A percentile compares a stretch with the other conserved stretches of the same genome.
These are phyloP conservation scores for Agrilus planipennis DNA, from an alignment of 1,140 invertebrate genomes.

Conservation along the genomic window DNA sequence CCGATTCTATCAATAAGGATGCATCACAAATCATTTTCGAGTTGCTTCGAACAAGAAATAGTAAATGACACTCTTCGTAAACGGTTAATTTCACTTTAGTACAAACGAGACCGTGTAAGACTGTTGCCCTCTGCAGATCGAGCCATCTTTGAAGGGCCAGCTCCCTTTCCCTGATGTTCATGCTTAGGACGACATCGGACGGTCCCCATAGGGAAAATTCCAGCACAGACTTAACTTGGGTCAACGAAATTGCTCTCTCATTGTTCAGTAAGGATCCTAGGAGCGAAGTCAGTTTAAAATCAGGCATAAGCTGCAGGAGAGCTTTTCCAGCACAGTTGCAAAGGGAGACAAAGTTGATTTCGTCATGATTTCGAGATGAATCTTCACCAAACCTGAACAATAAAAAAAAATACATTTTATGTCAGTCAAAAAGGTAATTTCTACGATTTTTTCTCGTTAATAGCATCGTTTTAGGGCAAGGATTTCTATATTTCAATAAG, in stretches of 20 bases:
- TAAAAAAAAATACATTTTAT: neutral
- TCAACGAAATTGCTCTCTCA: conserved; percentile 58
- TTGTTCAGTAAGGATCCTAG: conserved; percentile 55
- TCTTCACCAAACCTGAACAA: conserved; percentile 45
- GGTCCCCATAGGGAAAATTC: conserved; percentile 81
- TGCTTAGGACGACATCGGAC: conserved; percentile 54
- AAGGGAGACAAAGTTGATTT: conserved; percentile 54
- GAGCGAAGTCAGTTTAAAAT: conserved; percentile 46
- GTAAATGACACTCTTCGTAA: conserved; percentile 65
- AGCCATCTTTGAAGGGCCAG: conserved; percentile 66
- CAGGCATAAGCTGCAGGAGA: conserved; percentile 40
- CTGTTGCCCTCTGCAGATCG: conserved; percentile 68
- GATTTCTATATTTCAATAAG: too few relatives aligned
- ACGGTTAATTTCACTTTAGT: conserved; percentile 59
- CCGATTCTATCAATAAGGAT: conserved; percentile 48
- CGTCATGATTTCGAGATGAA: conserved; percentile 40
- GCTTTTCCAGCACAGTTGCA: conserved; percentile 67
- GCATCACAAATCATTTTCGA: conserved; percentile 69
- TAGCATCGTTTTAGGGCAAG: too few relatives aligned
- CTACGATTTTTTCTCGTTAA: too few relatives aligned
- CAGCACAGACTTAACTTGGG: conserved; percentile 59
- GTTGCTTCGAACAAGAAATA: conserved; percentile 69
- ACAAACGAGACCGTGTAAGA: conserved; percentile 63
- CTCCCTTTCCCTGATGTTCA: conserved; percentile 52
- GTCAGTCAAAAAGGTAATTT: neutral